phyloP scores from a whole-genome alignment of 1,140 invertebrate species.

The Neuroterus valhalla region DNA sequence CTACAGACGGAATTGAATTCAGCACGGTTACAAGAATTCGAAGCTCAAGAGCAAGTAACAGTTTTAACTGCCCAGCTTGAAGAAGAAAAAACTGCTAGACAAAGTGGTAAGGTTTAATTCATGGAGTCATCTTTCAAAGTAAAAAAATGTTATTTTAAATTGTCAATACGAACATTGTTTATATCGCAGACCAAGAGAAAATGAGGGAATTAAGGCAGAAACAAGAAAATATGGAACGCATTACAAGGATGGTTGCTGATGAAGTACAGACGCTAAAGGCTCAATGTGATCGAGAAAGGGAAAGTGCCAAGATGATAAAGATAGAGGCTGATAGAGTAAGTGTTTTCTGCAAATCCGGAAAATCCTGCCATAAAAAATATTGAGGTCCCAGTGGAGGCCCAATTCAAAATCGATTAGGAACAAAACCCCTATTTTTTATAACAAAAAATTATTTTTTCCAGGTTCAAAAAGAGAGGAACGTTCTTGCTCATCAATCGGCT shows the following conservation, averaged over 20 bases:
- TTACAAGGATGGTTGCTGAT: slow-evolving; percentile 80
- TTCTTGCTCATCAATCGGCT: slow-evolving; percentile 81
- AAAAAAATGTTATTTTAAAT: background rate
- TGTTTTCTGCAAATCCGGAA: slow-evolving; percentile 20
- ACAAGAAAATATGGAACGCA: slow-evolving; percentile 78
- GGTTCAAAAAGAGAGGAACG: slow-evolving; percentile 78
- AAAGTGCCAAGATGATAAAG: slow-evolving; percentile 76
- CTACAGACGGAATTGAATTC: slow-evolving; percentile 81
- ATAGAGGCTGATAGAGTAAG: slow-evolving; percentile 71
- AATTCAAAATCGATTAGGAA: background rate
- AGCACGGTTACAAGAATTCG: slow-evolving; percentile 81
- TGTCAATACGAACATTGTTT: background rate
- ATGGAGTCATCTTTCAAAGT: background rate
- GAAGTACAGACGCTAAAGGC: slow-evolving; percentile 78
- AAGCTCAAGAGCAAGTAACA: slow-evolving; percentile 79
- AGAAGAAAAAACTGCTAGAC: slow-evolving; percentile 73
- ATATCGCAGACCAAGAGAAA: slow-evolving; percentile 57
- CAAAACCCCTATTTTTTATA: background rate
- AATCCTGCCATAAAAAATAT: background rate
- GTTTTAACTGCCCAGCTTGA: slow-evolving; percentile 76
- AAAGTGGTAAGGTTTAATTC: slow-evolving; percentile 61
- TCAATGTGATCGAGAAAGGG: slow-evolving; percentile 78
- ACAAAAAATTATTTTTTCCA: slow-evolving; percentile 36
- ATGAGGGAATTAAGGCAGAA: slow-evolving; percentile 74
- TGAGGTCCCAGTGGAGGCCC: background rate